Evolutionary conservation across 2,888 invertebrate species (phyloP), one percentile per base, ranked within the genome.

Genomic region (Brachypalpus laphriformis): DNA sequence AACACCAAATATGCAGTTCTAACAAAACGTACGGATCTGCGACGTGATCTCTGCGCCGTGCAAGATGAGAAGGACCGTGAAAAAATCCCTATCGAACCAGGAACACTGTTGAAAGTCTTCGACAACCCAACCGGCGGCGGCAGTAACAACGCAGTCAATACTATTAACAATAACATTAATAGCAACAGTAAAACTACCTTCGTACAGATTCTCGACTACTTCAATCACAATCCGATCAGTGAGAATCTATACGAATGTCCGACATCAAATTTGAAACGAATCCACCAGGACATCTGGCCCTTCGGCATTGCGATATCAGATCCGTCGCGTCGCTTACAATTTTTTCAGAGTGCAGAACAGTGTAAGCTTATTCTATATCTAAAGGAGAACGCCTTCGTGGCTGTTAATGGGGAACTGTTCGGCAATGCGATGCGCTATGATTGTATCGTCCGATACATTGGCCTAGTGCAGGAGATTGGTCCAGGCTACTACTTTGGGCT

Each of bases 401-500:
- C 90, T 82, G 90, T 91, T 11, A 91, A 92, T 59, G 93, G 92
- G 9, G 92, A 92, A 86, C 89, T 90, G 34, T 90, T 90, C 45
- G 87, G 88, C 28, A 72, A 34, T 37, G 57, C 76, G 25, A 6
- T 49, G 14, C 77, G 74, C 11, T 90, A 86, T 66, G 87, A 88
- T 82, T 92, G 92, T 83, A 93, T 94, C 63, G 92, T 91, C 22
- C 89, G 92, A 87, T 94, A 92, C 88, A 93, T 94, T 87, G 94
- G 94, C 34, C 90, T 91, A 59, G 93, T 94, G 65, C 89, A 91
- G 76, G 93, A 94, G 82, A 90, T 94, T 66, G 93, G 92, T 71
- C 89, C 90, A 22, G 92, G 94, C 86, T 93, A 93, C 88, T 93
- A 93, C 89, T 93, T 93, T 89, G 94, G 94, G 56, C 91, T 94